These are phyloP conservation scores for Ostrea denselamellosa DNA, from an alignment of 1,140 invertebrate species.

Conservation along the genomic window DNA sequence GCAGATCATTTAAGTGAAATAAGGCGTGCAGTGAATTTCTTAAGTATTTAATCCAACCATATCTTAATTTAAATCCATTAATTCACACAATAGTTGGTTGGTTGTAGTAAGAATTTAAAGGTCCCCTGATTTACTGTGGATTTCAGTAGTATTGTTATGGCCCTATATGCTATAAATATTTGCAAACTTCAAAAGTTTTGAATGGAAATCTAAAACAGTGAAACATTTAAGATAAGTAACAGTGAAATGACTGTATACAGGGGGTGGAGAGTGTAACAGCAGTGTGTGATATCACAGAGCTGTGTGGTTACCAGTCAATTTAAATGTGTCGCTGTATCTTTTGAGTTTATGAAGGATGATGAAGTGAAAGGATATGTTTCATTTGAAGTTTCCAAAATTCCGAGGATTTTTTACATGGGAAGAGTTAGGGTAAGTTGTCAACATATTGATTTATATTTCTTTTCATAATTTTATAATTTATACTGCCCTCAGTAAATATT, in stretches of 20 bases:
- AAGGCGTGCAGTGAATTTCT: slow-evolving; percentile 32
- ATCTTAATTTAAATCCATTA: slow-evolving; percentile 40
- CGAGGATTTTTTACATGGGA: slow-evolving; percentile 54
- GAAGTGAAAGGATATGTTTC: slow-evolving; percentile 45
- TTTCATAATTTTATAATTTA: not conserved
- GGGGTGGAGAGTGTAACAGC: slow-evolving; percentile 12
- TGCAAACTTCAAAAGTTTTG: slow-evolving; percentile 35
- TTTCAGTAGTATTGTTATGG: slow-evolving; percentile 22
- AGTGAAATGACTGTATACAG: not conserved
- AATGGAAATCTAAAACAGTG: slow-evolving; percentile 29
- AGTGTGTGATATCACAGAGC: not conserved
- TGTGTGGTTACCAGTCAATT: slow-evolving; percentile 27
- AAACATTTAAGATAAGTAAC: slow-evolving; percentile 38
- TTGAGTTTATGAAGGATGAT: not conserved
- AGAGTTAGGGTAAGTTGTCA: slow-evolving; percentile 50
- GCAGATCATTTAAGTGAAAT: not conserved
- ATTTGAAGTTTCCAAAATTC: slow-evolving; percentile 54
- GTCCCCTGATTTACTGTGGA: slow-evolving; percentile 22
- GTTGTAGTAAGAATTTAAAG: slow-evolving; percentile 22
- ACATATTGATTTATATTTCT: not conserved
- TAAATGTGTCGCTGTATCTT: not conserved
- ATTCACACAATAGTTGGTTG: not conserved
- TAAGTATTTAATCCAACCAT: slow-evolving; percentile 40
- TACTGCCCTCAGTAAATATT: not conserved
- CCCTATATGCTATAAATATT: slow-evolving; percentile 23